phyloP scores from a whole-genome alignment of 2,113 vertebrate species.

The Coracopsis vasa region DNA sequence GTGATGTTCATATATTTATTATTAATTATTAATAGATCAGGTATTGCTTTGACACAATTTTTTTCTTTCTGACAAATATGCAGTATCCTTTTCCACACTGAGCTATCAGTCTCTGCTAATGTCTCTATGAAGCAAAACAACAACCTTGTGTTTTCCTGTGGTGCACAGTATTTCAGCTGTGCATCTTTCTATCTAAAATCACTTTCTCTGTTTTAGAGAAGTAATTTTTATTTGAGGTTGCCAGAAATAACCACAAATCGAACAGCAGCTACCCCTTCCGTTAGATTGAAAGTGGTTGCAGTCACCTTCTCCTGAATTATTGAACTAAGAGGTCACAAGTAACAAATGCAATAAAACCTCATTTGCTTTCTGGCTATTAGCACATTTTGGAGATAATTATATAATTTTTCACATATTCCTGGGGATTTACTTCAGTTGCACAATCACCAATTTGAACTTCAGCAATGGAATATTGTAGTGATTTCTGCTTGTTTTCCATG shows the following conservation, averaged over 20 bases:
- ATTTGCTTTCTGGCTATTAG: conserved; percentile 7
- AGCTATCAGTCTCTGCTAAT: neutral
- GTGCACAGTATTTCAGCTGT: neutral
- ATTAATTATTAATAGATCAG: neutral
- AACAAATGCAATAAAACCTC: conserved; percentile 4
- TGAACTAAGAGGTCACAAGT: conserved; percentile 11
- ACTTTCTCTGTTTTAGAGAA: neutral
- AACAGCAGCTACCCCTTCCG: conserved; percentile 1
- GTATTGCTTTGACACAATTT: neutral
- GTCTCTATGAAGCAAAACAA: neutral
- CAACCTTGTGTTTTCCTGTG: neutral
- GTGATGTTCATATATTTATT: neutral
- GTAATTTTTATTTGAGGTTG: conserved; percentile 34
- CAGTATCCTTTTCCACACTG: neutral
- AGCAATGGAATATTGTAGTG: conserved; percentile 36
- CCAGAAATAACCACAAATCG: conserved; percentile 13
- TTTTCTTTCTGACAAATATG: neutral
- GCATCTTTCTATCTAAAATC: neutral
- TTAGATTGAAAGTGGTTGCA: neutral
- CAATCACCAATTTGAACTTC: conserved; percentile 16
- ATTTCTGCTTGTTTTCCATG: conserved; percentile 55
- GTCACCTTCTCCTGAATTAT: neutral
- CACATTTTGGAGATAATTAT: conserved; percentile 41
- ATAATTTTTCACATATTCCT: conserved; percentile 42
- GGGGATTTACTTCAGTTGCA: conserved; percentile 17